Conservation (phyloP, 2,113 vertebrate species). For the Nothoprocta pentlandii region DNA sequence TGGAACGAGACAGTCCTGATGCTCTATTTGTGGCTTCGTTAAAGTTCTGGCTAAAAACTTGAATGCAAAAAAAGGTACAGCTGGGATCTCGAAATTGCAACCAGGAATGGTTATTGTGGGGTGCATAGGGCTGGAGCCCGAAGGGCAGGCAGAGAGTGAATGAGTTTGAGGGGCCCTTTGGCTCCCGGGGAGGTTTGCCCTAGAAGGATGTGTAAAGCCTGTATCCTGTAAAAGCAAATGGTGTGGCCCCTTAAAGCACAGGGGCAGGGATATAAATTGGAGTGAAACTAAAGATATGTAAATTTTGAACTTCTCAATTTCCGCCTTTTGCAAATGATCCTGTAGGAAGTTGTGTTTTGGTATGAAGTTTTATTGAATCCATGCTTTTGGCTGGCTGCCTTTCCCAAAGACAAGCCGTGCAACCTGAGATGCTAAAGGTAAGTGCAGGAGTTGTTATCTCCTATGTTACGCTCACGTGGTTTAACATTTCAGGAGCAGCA, state of each 20-base stretch:
- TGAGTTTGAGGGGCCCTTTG: not conserved
- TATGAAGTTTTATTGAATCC: not conserved
- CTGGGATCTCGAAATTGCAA: not conserved
- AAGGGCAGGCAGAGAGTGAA: not conserved
- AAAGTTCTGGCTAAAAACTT: not conserved
- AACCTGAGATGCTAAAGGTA: not conserved
- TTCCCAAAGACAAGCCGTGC: not conserved
- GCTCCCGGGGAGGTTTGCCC: not conserved
- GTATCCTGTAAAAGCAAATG: fast-evolving
- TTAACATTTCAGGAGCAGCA: not conserved
- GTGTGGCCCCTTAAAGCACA: fast-evolving
- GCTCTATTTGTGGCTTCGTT: fast-evolving
- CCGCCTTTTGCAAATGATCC: not conserved
- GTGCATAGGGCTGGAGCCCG: not conserved
- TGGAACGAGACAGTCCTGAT: fast-evolving
- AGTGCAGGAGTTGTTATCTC: not conserved
- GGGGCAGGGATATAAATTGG: not conserved
- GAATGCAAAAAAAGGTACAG: fast-evolving
- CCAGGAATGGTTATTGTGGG: not conserved
- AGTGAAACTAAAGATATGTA: not conserved
- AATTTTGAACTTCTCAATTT: fast-evolving
- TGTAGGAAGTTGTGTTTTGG: not conserved
- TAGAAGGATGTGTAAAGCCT: fast-evolving
- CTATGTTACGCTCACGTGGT: not conserved
- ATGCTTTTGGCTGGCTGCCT: not conserved